Conservation (phyloP, 1,140 invertebrate species). For the Pararge aegeria region DNA sequence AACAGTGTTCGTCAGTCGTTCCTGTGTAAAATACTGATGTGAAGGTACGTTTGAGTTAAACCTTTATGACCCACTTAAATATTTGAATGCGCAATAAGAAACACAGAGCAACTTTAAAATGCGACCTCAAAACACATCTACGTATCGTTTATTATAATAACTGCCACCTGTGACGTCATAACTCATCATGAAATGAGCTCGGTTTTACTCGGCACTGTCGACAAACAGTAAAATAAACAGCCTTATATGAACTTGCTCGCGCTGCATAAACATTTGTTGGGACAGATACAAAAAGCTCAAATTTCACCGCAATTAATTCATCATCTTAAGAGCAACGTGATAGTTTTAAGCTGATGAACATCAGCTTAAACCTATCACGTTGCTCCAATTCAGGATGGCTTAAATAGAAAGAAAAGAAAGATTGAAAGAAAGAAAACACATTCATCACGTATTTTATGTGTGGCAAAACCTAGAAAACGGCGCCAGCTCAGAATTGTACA, state of each 20-base stretch:
- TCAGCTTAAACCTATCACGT: too few relatives aligned
- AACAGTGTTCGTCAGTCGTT: too few relatives aligned
- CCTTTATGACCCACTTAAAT: neutral
- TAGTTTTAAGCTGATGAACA: too few relatives aligned
- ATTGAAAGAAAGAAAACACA: too few relatives aligned
- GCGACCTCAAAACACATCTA: conserved; percentile 1
- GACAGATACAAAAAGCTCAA: neutral
- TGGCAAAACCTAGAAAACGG: too few relatives aligned
- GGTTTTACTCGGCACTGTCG: conserved; percentile 35
- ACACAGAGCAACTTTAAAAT: neutral
- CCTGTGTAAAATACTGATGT: neutral
- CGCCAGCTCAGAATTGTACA: too few relatives aligned
- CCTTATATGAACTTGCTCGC: conserved; percentile 34
- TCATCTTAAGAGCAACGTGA: too few relatives aligned
- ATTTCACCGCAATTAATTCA: conserved; percentile 1
- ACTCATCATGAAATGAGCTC: conserved; percentile 36
- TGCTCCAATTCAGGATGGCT: too few relatives aligned
- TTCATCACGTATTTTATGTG: too few relatives aligned
- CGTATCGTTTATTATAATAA: conserved; percentile 32
- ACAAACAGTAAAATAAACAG: conserved; percentile 31
- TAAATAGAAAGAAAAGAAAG: too few relatives aligned
- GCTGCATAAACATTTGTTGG: conserved; percentile 31
- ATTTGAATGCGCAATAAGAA: neutral
- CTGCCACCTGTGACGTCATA: conserved; percentile 29
- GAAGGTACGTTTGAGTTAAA: neutral